Percentiles rank a stretch among this genome's conserved stretches.
phyloP scores from a whole-genome alignment of 1,140 invertebrate species.

The Carposina sasakii region DNA sequence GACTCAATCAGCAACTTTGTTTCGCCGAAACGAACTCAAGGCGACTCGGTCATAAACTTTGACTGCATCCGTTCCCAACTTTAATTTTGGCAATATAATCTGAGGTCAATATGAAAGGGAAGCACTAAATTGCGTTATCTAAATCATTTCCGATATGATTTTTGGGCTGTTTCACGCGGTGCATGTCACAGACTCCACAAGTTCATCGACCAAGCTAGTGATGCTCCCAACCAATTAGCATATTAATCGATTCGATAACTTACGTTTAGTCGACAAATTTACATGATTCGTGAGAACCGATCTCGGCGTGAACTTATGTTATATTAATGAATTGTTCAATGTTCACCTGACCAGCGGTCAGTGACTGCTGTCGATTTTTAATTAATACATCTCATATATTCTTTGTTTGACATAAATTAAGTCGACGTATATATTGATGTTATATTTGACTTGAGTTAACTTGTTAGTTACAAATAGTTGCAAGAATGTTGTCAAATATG shows the following conservation, averaged over 20 bases:
- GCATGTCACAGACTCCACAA: slow-evolving; percentile 55
- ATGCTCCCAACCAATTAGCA: slow-evolving; percentile 67
- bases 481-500: no score
- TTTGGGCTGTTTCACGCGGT: slow-evolving; percentile 42
- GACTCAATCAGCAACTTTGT: no score
- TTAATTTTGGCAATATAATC: no score
- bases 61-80: no score
- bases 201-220: slow-evolving; percentile 67
- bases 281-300: slow-evolving; percentile 69
- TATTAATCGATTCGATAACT: slow-evolving; percentile 72
- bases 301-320: slow-evolving; percentile 68
- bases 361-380: slow-evolving; percentile 55
- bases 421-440: no score
- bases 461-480: no score
- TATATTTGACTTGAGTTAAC: no score
- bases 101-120: slow-evolving; percentile 13
- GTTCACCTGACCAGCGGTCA: slow-evolving; percentile 38
- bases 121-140: slow-evolving; percentile 13
- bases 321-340: slow-evolving; percentile 71
- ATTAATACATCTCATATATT: no score
- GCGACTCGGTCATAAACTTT: no score
- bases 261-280: slow-evolving; percentile 70
- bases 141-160: slow-evolving; percentile 21
- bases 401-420: no score
- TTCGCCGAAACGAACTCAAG: no score